Base-by-base conservation (phyloP, 2,888 invertebrate genomes). In the Timandra comae region DNA sequence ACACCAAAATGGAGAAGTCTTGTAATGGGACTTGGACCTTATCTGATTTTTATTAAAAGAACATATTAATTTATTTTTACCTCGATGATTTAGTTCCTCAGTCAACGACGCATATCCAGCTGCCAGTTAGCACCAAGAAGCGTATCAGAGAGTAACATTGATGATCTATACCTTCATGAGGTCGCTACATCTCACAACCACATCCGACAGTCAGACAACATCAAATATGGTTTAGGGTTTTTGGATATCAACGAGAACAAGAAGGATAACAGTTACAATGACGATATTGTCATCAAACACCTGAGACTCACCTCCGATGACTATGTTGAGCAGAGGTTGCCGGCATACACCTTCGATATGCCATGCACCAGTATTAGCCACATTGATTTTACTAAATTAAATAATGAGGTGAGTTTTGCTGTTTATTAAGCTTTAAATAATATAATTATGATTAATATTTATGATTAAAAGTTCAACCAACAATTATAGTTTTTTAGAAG, bases 101-200 rank as follows among this genome's bases (percentile, higher is more conserved):
- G 60, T 42, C 67, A 59, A 30, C 71, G 85, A 30, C 81, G 74
- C 36, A 78, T 84, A 57, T 85, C 76, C 8, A 84, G 79, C 46
- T 82, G 71, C 57, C 75, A 76, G 41, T 49, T 61, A 27, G 68
- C 69, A 22, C 56, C 76, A 12, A 72, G 65, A 60, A 66, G 53
- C 37, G 46, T 57, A 1, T 38, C 56, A 6, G 77, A 81, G 28
- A 53, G 41, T 38, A 70, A 55, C 40, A 66, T 70, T 21, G 74
- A 79, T 29, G 62, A 78, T 36, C 47, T 74, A 9, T 66, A 71
- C 40, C 54, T 66, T 8, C 62, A 74, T 28, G 65, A 74, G 44
- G 43, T 55, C 6, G 34, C 52, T 27, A 48, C 46, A 27, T 52
- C 45, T n/a, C n/a, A n/a, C 16, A 4, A 7, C 8, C 9, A 11